Conservation (phyloP, 2,888 invertebrate genomes). For the Amphimallon solstitiale region DNA sequence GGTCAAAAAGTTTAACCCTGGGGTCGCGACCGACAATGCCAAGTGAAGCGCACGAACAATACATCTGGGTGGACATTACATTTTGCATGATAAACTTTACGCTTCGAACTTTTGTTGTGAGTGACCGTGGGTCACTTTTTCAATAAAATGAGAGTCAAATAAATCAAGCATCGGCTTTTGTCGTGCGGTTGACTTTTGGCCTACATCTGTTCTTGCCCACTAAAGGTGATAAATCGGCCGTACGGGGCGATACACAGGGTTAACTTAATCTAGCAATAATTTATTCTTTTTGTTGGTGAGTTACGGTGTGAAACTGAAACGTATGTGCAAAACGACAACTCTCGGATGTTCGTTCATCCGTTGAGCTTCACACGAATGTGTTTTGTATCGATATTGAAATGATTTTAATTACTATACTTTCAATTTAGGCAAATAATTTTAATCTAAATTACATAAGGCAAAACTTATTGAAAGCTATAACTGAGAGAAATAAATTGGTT, state of each 20-base stretch:
- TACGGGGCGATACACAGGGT: conserved; percentile 46
- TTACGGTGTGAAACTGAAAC: conserved; percentile 37
- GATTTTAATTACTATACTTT: too few species aligned
- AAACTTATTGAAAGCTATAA: too few species aligned
- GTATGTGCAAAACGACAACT: too few species aligned
- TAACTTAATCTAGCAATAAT: conserved; percentile 49
- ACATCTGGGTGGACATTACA: conserved; percentile 55
- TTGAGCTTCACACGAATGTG: conserved; percentile 14
- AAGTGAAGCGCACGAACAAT: conserved; percentile 52
- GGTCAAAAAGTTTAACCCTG: conserved; percentile 63
- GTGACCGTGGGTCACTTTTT: conserved; percentile 57
- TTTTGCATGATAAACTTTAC: conserved; percentile 59
- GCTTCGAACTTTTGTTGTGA: conserved; percentile 51
- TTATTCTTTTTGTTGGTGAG: conserved; percentile 47
- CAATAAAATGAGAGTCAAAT: conserved; percentile 58
- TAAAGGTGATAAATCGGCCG: conserved; percentile 51
- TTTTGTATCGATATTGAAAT: neutral
- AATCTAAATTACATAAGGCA: too few species aligned
- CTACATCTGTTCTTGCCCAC: conserved; percentile 62
- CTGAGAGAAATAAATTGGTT: too few species aligned
- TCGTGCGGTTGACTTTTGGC: conserved; percentile 62
- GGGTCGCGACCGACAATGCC: conserved; percentile 56
- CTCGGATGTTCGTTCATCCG: too few species aligned
- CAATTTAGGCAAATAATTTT: too few species aligned
- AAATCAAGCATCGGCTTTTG: conserved; percentile 62